phyloP scores from a whole-genome alignment of 2,797 vertebrate species.

The Halcyon badia region DNA sequence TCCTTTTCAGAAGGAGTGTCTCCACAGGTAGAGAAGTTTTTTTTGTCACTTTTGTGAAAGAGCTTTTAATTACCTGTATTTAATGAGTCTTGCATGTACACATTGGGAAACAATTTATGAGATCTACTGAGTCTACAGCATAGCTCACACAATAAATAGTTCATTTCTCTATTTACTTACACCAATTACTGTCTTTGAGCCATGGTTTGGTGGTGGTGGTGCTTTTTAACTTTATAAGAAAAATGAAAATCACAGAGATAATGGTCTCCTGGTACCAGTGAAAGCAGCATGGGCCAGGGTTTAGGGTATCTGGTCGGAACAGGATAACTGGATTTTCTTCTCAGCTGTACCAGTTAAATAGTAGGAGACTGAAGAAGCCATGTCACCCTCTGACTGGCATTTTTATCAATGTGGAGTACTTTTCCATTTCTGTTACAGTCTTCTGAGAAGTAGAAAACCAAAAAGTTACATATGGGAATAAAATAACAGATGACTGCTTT shows the following conservation, averaged over 20 bases:
- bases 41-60: constrained; percentile 22
- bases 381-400: not conserved
- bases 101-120: constrained; percentile 35
- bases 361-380: not conserved
- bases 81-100: constrained; percentile 41
- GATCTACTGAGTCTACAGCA: not conserved
- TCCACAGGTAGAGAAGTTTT: not conserved
- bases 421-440: not conserved
- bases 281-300: not conserved
- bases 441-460: not conserved
- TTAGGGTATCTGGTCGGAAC: not conserved
- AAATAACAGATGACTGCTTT: not conserved
- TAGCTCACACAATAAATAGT: constrained; percentile 6
- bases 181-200: not conserved
- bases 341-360: not conserved
- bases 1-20: constrained; percentile 22
- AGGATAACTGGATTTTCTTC: not conserved
- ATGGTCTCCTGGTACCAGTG: not conserved
- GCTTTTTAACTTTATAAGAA: not conserved
- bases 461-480: not conserved
- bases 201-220: not conserved
- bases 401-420: not conserved
- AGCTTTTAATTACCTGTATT: constrained; percentile 55
- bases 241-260: not conserved
- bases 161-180: not conserved